phyloP scores from a whole-genome alignment of 2,797 vertebrate genomes.

The Pangasius macronema region DNA sequence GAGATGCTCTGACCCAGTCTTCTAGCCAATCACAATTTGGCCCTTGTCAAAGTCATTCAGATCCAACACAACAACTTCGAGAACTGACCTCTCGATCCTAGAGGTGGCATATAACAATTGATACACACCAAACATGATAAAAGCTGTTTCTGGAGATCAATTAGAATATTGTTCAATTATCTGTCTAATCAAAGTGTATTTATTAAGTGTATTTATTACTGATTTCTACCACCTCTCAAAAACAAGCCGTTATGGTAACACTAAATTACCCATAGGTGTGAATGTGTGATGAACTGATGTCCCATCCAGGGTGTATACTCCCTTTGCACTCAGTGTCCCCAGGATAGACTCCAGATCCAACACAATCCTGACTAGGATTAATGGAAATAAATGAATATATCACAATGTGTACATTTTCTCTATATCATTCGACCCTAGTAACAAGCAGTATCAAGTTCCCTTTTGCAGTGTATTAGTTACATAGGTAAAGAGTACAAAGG shows the following conservation, averaged over 20 bases:
- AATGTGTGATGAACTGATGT: neutral
- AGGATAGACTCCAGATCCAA: neutral
- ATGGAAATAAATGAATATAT: neutral
- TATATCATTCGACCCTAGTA: neutral
- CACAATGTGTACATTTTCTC: neutral
- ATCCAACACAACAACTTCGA: too few relatives aligned
- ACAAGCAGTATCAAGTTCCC: neutral
- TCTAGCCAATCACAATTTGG: too few relatives aligned
- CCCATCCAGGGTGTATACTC: neutral
- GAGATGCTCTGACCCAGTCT: too few relatives aligned
- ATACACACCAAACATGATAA: neutral
- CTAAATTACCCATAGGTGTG: neutral
- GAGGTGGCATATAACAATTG: neutral
- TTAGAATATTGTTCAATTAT: neutral
- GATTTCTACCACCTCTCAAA: neutral
- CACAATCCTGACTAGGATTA: neutral
- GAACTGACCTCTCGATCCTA: neutral
- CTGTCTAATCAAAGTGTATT: neutral
- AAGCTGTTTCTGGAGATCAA: neutral
- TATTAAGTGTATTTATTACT: neutral
- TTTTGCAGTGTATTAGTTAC: constrained; percentile 24
- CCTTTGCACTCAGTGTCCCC: neutral
- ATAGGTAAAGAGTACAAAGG: constrained; percentile 30
- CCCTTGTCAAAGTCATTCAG: too few relatives aligned
- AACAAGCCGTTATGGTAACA: neutral